Conservation (phyloP, 1,140 invertebrate species). For the Zaprionus inermis region DNA sequence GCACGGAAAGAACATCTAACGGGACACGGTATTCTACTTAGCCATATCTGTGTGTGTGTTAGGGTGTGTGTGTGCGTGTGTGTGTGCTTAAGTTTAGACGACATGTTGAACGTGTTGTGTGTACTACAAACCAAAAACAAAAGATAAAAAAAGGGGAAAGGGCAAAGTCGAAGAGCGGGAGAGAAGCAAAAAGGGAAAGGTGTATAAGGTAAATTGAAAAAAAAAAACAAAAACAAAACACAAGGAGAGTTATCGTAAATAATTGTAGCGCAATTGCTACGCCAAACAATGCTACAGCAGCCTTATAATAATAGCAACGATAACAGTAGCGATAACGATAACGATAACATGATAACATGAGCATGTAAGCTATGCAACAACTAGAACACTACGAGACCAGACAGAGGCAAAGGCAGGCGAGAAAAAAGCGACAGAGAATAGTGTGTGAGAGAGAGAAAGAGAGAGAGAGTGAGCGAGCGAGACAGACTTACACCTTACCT, state of each 20-base stretch:
- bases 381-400: conserved; percentile 29
- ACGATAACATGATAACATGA: conserved; percentile 14
- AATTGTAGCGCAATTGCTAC: conserved; percentile 22
- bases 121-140: conserved; percentile 3
- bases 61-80: background rate
- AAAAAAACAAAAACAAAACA: background rate
- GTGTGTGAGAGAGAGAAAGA: conserved; percentile 19
- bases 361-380: conserved; percentile 22
- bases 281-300: conserved; percentile 27
- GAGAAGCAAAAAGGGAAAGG: background rate
- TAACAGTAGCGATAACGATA: conserved; percentile 16
- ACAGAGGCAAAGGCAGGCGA: conserved; percentile 23
- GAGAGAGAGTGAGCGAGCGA: conserved; percentile 55
- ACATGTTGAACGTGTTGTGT: conserved; percentile 8
- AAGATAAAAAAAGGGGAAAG: background rate
- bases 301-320: conserved; percentile 15
- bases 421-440: conserved; percentile 17
- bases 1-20: background rate
- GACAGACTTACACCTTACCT: conserved; percentile 75
- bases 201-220: background rate
- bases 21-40: conserved; percentile 24
- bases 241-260: background rate
- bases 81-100: background rate
- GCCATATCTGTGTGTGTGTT: background rate
- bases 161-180: background rate